A percentile compares a stretch with the other conserved stretches of the same genome.
Evolutionary conservation across 2,113 vertebrate species (phyloP).

Genomic region (Gracilinanus agilis): DNA sequence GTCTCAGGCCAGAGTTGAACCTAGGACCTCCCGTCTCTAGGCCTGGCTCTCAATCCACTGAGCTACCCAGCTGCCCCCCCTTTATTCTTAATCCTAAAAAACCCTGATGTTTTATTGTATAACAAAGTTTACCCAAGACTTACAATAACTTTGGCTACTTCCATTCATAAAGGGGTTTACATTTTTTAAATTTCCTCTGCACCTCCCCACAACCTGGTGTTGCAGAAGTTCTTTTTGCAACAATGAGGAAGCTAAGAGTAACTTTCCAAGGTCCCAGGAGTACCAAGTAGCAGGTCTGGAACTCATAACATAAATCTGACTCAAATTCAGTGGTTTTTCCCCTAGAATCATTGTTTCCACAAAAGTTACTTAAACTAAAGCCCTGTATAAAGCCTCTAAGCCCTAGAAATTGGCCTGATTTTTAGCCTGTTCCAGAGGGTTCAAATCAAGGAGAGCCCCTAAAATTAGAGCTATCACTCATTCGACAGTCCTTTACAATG

Average conservation of each 20-base stretch:
- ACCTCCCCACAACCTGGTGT: background rate
- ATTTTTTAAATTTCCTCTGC: background rate
- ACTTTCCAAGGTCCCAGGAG: background rate
- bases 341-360: background rate
- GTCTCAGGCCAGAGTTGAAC: too few species aligned
- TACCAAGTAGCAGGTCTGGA: background rate
- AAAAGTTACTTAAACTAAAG: background rate
- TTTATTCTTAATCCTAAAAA: background rate
- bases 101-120: background rate
- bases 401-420: background rate
- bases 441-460: background rate
- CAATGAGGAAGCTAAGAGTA: too few species aligned
- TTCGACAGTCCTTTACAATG: background rate
- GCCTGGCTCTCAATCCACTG: too few species aligned
- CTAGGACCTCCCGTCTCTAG: too few species aligned
- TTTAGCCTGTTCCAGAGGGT: background rate
- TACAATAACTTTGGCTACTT: background rate
- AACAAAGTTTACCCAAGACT: background rate
- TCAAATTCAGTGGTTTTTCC: background rate
- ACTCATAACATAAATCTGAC: too few species aligned
- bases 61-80: too few species aligned
- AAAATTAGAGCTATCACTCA: background rate
- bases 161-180: background rate
- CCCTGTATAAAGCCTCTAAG: too few species aligned
- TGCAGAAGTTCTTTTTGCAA: background rate